Base-by-base conservation (phyloP, 30 jellyfish, hydroid and myxozoan genomes). In the Aurelia coerulea region DNA sequence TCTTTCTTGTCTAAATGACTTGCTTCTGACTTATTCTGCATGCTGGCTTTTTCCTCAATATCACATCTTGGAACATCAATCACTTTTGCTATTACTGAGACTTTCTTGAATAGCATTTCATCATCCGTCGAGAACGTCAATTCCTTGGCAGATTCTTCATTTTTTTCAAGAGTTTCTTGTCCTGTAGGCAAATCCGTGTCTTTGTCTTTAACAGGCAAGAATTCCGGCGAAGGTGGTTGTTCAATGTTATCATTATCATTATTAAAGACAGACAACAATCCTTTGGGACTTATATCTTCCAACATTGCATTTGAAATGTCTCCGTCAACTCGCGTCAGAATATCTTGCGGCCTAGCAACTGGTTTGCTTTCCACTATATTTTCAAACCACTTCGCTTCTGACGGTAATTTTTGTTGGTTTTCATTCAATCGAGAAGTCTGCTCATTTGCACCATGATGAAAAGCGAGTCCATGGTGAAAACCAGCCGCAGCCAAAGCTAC, bases 211-310 rank as follows among this genome's bases (percentile, higher is more conserved):
- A 53, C 74, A 46, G 85, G 85, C 62, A 83, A 70, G 64, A 83
- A 83, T 66, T 83, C 92, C 14, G 92, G 92, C 34, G 92, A 83
- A 10, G 86, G 92, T 16, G 92, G 86, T 60, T 42, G 64, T 54
- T 83, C 92, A 2, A 72, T 18, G 74, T 2, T 17, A 19, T 67
- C 85, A 50, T 19, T 8, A 15, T 58, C 68, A 46, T 46, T 9
- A 46, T 9, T 46, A 46, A 46, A 46, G 12, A 46, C 56, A 7
- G 56, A 46, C 8, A 46, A 46, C 56, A 46, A 46, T 5, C 56
- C 56, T 46, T 46, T 46, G 56, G 56, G 2, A 1, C 14, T 9
- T 46, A 6, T 46, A 2, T 46, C 56, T 46, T 46, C 15, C 12
- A 46, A 9, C 56, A 7, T 46, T 9, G 1, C 56, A 46, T 14